Evolutionary conservation across 1,140 invertebrate genomes (phyloP), one percentile per base, ranked within the genome.

Genomic region (Wiebesia pumilae): DNA sequence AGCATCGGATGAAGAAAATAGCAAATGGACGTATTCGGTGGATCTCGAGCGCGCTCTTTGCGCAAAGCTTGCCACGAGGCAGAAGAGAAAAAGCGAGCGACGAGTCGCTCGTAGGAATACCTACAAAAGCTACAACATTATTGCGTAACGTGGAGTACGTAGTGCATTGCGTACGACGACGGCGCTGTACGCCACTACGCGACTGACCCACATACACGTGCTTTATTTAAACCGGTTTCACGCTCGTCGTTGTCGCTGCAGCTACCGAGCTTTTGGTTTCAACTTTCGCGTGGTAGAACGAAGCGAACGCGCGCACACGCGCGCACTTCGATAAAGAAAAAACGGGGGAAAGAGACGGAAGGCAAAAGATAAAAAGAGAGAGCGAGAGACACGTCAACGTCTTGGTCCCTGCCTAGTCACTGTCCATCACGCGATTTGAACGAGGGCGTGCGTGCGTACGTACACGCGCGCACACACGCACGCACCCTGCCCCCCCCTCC

Each of bases 221-320:
- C 93, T 94, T 94, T 94, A 94, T 94, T 94, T 94, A 94, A 93
- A 94, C 93, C 89, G 88, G 91, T 93, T 92, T 92, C 91, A 90
- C 91, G 90, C 90, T 90, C 89, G 88, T 89, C 89, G 90, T 21
- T 38, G 24, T 90, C 89, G 88, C 90, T 89, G 90, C 10, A 2
- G 38, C 40, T 65, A 65, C 71, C 71, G 43, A 87, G 90, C 89
- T 92, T 93, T 93, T 92, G 91, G 90, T 92, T 89, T 91, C 91
- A 91, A 90, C 91, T 92, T 92, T 92, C 90, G 89, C 75, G 79
- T 87, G 81, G 87, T 88, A 84, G n/a, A 21, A 38, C 62, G 7
- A 47, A 81, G 71, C 67, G 77, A 75, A n/a, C n/a, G n/a, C n/a
- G n/a, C 54, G 75, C 33, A 12, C 43, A 0, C 40, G 78, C 82